phyloP scores from a whole-genome alignment of 2,888 invertebrate genomes.

The Galeruca laticollis region DNA sequence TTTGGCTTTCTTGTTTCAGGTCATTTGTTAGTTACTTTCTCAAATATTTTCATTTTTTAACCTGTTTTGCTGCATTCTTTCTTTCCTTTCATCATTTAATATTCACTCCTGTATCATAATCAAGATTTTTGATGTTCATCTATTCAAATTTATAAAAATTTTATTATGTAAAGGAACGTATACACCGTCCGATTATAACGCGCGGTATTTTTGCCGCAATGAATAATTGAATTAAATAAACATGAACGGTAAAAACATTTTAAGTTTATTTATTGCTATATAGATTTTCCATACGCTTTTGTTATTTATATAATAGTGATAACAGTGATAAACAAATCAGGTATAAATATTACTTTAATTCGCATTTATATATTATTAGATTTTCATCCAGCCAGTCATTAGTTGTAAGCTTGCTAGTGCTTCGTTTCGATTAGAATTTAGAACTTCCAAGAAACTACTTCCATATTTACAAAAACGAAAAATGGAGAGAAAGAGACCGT shows the following conservation, averaged over 20 bases:
- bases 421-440: slow-evolving; percentile 54
- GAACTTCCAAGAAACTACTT: slow-evolving; percentile 54
- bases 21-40: no score
- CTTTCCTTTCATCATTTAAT: no score
- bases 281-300: slow-evolving; percentile 29
- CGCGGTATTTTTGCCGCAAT: not conserved
- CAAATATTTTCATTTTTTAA: no score
- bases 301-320: slow-evolving; percentile 41
- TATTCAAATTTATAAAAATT: no score
- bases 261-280: slow-evolving; percentile 32
- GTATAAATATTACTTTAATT: slow-evolving; percentile 43
- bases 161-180: not conserved
- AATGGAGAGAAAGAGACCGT: slow-evolving; percentile 29
- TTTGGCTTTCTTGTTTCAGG: no score
- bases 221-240: no score
- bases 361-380: slow-evolving; percentile 35
- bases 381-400: slow-evolving; percentile 53
- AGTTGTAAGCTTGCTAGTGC: slow-evolving; percentile 53
- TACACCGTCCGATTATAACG: not conserved
- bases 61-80: no score
- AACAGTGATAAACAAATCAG: slow-evolving; percentile 56
- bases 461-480: slow-evolving; percentile 42
- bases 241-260: no score
- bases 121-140: no score
- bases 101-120: no score